Conservation (phyloP, 2,888 invertebrate species). For the Macrophya alboannulata region DNA sequence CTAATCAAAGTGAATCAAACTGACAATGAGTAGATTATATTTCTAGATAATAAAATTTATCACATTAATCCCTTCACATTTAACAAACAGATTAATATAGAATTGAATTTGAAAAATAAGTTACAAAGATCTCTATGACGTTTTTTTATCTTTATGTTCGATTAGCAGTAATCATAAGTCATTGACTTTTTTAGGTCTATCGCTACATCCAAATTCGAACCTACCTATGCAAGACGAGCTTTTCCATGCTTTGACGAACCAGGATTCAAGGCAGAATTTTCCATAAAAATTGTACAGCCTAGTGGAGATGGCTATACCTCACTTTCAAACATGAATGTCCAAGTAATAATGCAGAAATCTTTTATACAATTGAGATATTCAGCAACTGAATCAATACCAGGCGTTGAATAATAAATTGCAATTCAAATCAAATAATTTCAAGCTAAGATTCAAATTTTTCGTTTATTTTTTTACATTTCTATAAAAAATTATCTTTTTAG, state of each 20-base stretch:
- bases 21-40: background rate
- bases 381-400: background rate
- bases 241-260: constrained; percentile 99
- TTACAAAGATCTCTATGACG: background rate
- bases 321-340: constrained; percentile 93
- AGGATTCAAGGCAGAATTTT: constrained; percentile 93
- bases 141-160: constrained; percentile 43
- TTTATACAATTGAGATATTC: background rate
- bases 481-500: background rate
- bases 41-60: background rate
- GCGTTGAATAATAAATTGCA: background rate
- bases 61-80: background rate
- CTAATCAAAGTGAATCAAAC: background rate
- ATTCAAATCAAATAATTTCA: constrained; percentile 18
- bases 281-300: constrained; percentile 89
- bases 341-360: constrained; percentile 80
- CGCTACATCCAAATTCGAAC: constrained; percentile 96
- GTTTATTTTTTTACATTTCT: background rate
- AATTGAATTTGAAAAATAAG: background rate
- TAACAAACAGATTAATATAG: background rate
- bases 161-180: constrained; percentile 39
- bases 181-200: constrained; percentile 84
- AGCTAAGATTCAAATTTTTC: background rate
- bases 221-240: constrained; percentile 95
- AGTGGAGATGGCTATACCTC: constrained; percentile 86